Conservation (phyloP, 1,140 invertebrate species). For the Calycopis cecrops region DNA sequence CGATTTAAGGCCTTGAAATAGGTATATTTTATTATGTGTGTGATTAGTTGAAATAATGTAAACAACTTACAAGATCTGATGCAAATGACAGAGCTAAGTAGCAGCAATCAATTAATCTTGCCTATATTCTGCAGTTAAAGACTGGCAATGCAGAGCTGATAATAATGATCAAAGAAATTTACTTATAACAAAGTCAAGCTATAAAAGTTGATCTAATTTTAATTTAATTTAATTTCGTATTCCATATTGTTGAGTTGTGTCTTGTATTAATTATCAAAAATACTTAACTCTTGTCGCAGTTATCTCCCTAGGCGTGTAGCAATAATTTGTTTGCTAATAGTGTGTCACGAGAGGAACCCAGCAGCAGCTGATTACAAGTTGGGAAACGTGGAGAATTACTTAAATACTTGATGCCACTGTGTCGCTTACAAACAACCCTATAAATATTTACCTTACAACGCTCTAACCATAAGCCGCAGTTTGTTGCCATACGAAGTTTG, state of each 20-base stretch:
- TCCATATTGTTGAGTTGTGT: no score
- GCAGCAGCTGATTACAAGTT: slow-evolving; percentile 54
- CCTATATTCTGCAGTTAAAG: no score
- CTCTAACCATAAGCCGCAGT: slow-evolving; percentile 42
- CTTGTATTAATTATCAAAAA: no score
- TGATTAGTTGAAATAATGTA: no score
- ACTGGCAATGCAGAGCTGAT: no score
- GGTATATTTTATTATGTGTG: no score
- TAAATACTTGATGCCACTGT: slow-evolving; percentile 57
- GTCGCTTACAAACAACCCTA: slow-evolving; percentile 32
- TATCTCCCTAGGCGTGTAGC: slow-evolving; percentile 44
- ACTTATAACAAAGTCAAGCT: slow-evolving; percentile 11
- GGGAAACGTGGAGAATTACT: slow-evolving; percentile 54
- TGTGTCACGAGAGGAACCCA: slow-evolving; percentile 57
- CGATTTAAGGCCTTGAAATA: no score
- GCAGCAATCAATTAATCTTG: no score
- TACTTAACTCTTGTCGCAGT: slow-evolving; percentile 30
- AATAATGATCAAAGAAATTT: background rate
- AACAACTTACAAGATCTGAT: no score
- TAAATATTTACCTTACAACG: slow-evolving; percentile 53
- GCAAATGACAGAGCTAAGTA: no score
- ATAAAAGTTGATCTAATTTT: slow-evolving; percentile 14
- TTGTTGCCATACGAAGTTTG: slow-evolving; percentile 50
- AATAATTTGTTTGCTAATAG: slow-evolving; percentile 63
- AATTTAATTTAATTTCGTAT: no score